A percentile compares a stretch with the other conserved stretches of the same genome.
Conservation (phyloP, 2,113 vertebrate species). For the Amphiprion percula region DNA sequence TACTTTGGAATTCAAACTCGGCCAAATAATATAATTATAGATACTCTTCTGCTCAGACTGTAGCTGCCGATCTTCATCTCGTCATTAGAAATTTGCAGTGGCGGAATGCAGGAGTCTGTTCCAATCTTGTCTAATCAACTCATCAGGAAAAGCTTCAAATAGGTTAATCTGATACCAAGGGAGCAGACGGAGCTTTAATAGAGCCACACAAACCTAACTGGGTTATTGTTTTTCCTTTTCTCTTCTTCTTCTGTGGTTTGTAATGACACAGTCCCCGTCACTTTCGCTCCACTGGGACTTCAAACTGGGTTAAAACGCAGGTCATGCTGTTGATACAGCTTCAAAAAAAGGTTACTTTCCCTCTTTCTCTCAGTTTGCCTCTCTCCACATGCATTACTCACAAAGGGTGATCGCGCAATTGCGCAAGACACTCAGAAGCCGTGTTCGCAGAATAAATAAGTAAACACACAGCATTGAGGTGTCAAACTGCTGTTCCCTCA, state of each 20-base stretch:
- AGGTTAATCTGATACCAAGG: constrained; percentile 61
- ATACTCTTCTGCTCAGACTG: constrained; percentile 13
- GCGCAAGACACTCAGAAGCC: constrained; percentile 1
- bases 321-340: constrained; percentile 36
- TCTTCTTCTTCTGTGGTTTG: constrained; percentile 3
- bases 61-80: constrained; percentile 43
- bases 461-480: constrained; percentile 1
- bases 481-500: constrained; percentile 27
- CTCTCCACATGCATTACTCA: constrained; percentile 7
- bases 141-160: constrained; percentile 57
- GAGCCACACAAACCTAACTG: constrained; percentile 33
- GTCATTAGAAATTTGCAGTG: constrained; percentile 52
- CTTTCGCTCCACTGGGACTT: constrained; percentile 18
- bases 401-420: background rate
- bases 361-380: background rate
- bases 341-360: constrained; percentile 10
- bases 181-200: constrained; percentile 55
- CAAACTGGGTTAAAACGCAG: constrained; percentile 38
- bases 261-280: constrained; percentile 15
- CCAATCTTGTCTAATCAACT: constrained; percentile 64
- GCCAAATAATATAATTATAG: constrained; percentile 52
- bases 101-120: constrained; percentile 34
- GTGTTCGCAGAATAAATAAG: constrained; percentile 33
- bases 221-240: constrained; percentile 22
- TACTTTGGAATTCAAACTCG: constrained; percentile 33